Evolutionary conservation across 2,113 vertebrate species (phyloP), one percentile per base, ranked within the genome.

Genomic region (Labeo catla): DNA sequence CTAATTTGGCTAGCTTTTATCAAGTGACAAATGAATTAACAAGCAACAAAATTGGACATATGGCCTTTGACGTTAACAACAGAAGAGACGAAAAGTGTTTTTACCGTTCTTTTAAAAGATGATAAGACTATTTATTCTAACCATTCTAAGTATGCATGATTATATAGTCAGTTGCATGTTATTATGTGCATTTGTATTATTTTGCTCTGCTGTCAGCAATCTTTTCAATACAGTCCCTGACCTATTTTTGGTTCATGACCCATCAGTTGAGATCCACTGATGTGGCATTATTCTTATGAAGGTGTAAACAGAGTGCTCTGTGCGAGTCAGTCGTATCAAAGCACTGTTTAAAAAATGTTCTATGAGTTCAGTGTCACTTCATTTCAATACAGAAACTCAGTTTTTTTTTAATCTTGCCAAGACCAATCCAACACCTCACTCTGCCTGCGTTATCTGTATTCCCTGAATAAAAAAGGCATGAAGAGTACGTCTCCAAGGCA

Each of bases 201-300:
- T 61, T 61, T 61, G 57, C 57, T 61, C 57, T 61, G 21, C 72
- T 49, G 50, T 77, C 7, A 54, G n/a, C 76, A 77, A 54, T 77
- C 50, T 36, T 77, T 77, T 50, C 49, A 34, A 54, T 54, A 54
- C 49, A 76, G n/a, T 6, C 23, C 2, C 34, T 77, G 49, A 77
- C n/a, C 23, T 34, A 77, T 54, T 34, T 52, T 76, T 52, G n/a
- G 45, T 54, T 77, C 72, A 13, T 11, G 11, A 49, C 43, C 72
- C 43, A 12, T 21, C 4, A 49, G 21, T 74, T 74, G 66, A 66
- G 28, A 66, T 66, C 70, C 19, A 73, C 7, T 73, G 73, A 47
- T 50, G 47, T 50, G 47, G 43, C 28, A 28, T 28, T 28, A 28
- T 28, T 28, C 43, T 23, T 74, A 74, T 74, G 70, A 47, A 73